Base-by-base conservation (phyloP, 2,888 invertebrate species). In the Noctua fimbriata region DNA sequence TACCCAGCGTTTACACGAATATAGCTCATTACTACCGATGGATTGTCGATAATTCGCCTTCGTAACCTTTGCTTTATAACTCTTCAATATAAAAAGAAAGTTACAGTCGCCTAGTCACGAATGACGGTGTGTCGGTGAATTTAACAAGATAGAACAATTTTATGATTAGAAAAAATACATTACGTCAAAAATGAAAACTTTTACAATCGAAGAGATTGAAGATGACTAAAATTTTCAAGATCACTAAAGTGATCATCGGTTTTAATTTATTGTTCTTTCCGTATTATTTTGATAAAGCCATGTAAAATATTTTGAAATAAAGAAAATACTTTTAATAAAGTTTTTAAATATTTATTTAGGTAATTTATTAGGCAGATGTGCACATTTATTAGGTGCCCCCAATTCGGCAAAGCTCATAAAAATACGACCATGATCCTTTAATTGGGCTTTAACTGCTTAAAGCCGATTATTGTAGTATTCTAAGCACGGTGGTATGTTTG, bases 1-100 rank as follows among this genome's bases (percentile, higher is more conserved):
- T 98, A 0, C 98, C 98, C 4, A 98, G 98, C 88, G 98, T 98
- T 0, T 98, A 98, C 91, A 98, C 98, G 0, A 98, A 98, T 88
- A 97, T 98, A 69, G 98, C 98, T 44, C 98, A 98, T 92, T 98
- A 98, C 90, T 96, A 98, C 63, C 97, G 97, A 58, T 98, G 98
- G 98, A 98, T 98, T 79, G 97, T 97, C 70, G 98, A 98, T 87
- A 98, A 94, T 76, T 92, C 93, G 0, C 93, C 92, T 16, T 92
- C 90, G 16, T 92, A 91, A 91, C 28, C 69, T 21, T 5, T 21
- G 65, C 0, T 32, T 21, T 6, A 1, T 5, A 32, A 63, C 6
- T 36, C 63, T 65, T 36, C 32, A 32, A 32, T 1, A 4, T 21
- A 36, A 65, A 32, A 10, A 36, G 0, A 36, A 65, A 63, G 24